Evolutionary conservation across 2,888 invertebrate genomes (phyloP).

Genomic region (Microctonus brassicae): DNA sequence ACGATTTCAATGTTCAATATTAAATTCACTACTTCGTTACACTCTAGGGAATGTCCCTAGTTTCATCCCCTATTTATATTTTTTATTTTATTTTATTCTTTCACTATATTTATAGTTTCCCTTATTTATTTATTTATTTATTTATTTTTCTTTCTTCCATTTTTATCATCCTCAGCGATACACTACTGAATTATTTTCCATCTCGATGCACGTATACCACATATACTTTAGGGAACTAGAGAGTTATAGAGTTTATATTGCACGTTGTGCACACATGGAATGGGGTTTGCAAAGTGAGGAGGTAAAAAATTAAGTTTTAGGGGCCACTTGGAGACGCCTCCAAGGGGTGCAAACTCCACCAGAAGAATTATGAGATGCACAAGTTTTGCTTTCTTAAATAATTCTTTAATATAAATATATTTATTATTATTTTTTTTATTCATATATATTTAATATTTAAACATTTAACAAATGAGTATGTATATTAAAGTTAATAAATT

Average conservation of each 20-base stretch:
- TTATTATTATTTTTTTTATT: too few species aligned
- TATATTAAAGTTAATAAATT: too few species aligned
- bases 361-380: conserved; percentile 31
- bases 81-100: conserved; percentile 13
- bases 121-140: neutral
- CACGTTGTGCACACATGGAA: conserved; percentile 2
- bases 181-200: conserved; percentile 26
- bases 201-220: conserved; percentile 11
- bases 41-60: conserved; percentile 17
- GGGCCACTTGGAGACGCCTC: conserved; percentile 20
- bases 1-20: conserved; percentile 21
- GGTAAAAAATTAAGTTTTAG: conserved; percentile 13
- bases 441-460: too few species aligned
- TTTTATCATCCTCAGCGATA: neutral
- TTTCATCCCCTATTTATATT: conserved; percentile 17
- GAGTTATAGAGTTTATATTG: conserved; percentile 23
- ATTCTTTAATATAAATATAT: conserved; percentile 2
- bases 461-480: too few species aligned
- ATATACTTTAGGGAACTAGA: neutral
- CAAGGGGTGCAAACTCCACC: neutral
- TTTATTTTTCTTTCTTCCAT: neutral
- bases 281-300: neutral
- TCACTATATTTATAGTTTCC: neutral
- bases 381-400: conserved; percentile 25
- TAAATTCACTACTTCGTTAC: conserved; percentile 14